phyloP scores from a whole-genome alignment of 2,797 vertebrate species.

The Microchirus variegatus region DNA sequence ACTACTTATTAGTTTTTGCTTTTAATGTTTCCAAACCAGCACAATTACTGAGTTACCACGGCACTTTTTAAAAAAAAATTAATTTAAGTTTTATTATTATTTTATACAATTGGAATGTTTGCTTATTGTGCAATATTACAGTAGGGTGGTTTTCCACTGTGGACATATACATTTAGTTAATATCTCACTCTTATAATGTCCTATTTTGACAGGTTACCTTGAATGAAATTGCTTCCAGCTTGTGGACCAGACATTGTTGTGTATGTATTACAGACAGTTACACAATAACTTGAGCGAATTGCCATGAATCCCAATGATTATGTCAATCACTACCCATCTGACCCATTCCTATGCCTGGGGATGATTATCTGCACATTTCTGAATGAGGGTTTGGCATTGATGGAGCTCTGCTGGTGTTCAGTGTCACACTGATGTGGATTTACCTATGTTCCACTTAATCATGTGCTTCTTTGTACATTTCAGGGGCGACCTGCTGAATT shows the following conservation, averaged over 20 bases:
- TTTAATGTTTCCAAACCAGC: too few relatives aligned
- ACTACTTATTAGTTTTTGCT: too few relatives aligned
- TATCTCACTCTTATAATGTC: neutral
- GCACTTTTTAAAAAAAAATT: too few relatives aligned
- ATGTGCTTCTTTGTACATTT: conserved; percentile 1
- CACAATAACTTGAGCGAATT: neutral
- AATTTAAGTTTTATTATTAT: too few relatives aligned
- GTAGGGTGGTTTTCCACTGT: too few relatives aligned
- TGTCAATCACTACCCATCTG: conserved; percentile 84
- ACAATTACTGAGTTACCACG: too few relatives aligned
- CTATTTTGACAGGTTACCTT: conserved; percentile 18
- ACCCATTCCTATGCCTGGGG: conserved; percentile 71
- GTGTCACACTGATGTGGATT: neutral
- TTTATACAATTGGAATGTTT: too few relatives aligned
- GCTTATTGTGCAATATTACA: neutral
- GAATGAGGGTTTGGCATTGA: conserved; percentile 72
- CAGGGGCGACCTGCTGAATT: conserved; percentile 20
- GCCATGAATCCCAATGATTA: conserved; percentile 79
- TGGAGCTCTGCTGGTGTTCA: neutral
- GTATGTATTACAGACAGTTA: conserved; percentile 9
- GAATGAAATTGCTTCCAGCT: neutral
- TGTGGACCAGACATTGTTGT: neutral
- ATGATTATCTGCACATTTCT: conserved; percentile 58
- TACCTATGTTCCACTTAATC: too few relatives aligned
- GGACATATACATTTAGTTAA: neutral